Percentiles rank a stretch among this genome's conserved stretches.
phyloP scores from a whole-genome alignment of 1,140 invertebrate species.

The Caerostris darwini region DNA sequence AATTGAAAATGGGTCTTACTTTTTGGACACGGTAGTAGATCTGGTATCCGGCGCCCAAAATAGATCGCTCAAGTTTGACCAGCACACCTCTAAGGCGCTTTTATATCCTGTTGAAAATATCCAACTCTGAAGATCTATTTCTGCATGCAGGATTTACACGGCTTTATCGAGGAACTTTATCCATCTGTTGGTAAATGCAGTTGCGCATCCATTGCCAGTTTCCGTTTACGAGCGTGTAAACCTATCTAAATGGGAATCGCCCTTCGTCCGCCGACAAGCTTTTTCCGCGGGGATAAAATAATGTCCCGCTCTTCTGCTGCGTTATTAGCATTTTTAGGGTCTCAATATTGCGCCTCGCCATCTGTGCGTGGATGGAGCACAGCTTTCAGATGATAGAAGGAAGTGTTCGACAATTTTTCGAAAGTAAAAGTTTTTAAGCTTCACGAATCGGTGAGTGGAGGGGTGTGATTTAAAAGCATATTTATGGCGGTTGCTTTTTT shows the following conservation, averaged over 20 bases:
- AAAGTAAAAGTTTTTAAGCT: background rate
- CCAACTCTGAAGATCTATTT: background rate
- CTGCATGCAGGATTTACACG: background rate
- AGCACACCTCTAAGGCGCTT: background rate
- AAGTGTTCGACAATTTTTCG: background rate
- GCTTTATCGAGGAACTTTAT: background rate
- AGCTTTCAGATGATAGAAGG: background rate
- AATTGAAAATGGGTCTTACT: too few relatives aligned
- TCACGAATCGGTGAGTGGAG: too few relatives aligned
- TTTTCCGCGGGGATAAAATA: slow-evolving; percentile 6
- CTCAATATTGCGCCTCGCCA: background rate
- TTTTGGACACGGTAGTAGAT: too few relatives aligned
- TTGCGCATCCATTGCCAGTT: background rate
- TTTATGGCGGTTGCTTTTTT: background rate
- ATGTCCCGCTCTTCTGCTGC: background rate
- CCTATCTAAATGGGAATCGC: slow-evolving; percentile 46
- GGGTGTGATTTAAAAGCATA: background rate
- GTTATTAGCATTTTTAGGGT: slow-evolving; percentile 5
- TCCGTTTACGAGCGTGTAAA: background rate
- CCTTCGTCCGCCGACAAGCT: slow-evolving; percentile 18
- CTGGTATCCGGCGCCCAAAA: background rate
- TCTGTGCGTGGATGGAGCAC: background rate
- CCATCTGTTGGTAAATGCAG: background rate
- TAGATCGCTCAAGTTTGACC: too few relatives aligned
- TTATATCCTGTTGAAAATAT: slow-evolving; percentile 25